Evolutionary conservation across 2,888 invertebrate species (phyloP).

Genomic region (Agonum fuliginosum): DNA sequence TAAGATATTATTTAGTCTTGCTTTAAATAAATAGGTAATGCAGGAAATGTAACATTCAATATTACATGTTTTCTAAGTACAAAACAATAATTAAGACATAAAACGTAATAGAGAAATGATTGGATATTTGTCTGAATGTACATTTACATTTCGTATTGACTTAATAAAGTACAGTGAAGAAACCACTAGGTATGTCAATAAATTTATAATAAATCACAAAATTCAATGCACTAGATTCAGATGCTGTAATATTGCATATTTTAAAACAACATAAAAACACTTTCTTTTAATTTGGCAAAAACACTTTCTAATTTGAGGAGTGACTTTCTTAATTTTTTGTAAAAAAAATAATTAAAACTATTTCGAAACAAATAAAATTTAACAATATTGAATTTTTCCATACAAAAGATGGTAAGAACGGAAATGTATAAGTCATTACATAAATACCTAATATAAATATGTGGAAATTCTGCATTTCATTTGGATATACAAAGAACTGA

Average conservation of each 20-base stretch:
- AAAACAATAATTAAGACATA: too few species aligned
- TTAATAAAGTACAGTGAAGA: too few species aligned
- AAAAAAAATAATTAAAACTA: constrained; percentile 41
- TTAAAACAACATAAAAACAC: constrained; percentile 20
- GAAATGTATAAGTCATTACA: constrained; percentile 11
- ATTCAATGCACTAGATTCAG: not conserved
- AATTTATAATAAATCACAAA: too few species aligned
- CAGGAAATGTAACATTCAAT: too few species aligned
- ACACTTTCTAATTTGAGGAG: constrained; percentile 51
- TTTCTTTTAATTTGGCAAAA: constrained; percentile 46
- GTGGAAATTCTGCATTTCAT: constrained; percentile 9
- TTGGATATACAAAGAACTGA: constrained; percentile 19
- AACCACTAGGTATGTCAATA: too few species aligned
- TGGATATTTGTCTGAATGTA: too few species aligned
- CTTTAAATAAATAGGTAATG: too few species aligned
- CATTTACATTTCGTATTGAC: too few species aligned
- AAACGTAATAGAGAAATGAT: too few species aligned
- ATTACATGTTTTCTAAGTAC: too few species aligned
- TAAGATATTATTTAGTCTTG: too few species aligned
- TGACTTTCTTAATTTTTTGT: constrained; percentile 48
- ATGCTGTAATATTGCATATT: constrained; percentile 10
- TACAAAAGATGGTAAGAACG: not conserved
- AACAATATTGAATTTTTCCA: not conserved
- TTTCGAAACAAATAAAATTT: constrained; percentile 18
- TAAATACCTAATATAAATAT: constrained; percentile 16